Base-by-base conservation (phyloP, 2,797 vertebrate genomes). In the Microctenopoma steveboyesi region DNA sequence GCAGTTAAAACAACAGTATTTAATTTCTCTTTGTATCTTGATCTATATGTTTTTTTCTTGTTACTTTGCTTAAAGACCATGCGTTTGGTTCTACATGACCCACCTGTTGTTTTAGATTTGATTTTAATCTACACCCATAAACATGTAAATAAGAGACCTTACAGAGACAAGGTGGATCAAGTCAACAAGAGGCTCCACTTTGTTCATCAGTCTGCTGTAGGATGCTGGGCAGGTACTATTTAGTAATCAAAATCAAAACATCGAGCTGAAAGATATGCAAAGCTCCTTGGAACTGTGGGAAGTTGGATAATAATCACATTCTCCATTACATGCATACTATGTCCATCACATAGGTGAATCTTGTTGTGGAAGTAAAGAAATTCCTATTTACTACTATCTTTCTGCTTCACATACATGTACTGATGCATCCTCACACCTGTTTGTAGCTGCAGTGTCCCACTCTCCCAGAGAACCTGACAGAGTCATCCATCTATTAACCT, bases 391-490 rank as follows among this genome's bases (percentile, higher is more conserved):
- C 9, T 39, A 2, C 37, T n/a, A 5, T 40, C 45, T n/a, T 10
- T 46, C 25, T 11, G 28, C 46, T 25, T 22, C 43, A 59, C 57
- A 39, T 55, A 56, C 50, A 55, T 64, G 69, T 64, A 79, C 62
- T 16, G 4, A 40, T 62, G 50, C 27, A 64, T 53, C 51, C 3
- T 63, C 72, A 61, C 67, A 74, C 66, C 55, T 72, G 72, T 49
- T 78, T 45, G 45, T 35, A 58, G 63, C 60, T 14, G n/a, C 60
- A 35, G 43, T 35, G 49, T 79, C 58, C 49, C 51, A 69, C 42
- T 59, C 25, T 69, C 68, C 27, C 67, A 60, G 74, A 40, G 8
- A 72, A 86, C 48, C 78, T 74, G 73, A 35, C 33, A 35, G 33
- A 9, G 33, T 35, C 33, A 35, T 35, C 7, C 33, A 35, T 35